Conservation (phyloP, 1,140 invertebrate species). For the Epicauta chinensis region DNA sequence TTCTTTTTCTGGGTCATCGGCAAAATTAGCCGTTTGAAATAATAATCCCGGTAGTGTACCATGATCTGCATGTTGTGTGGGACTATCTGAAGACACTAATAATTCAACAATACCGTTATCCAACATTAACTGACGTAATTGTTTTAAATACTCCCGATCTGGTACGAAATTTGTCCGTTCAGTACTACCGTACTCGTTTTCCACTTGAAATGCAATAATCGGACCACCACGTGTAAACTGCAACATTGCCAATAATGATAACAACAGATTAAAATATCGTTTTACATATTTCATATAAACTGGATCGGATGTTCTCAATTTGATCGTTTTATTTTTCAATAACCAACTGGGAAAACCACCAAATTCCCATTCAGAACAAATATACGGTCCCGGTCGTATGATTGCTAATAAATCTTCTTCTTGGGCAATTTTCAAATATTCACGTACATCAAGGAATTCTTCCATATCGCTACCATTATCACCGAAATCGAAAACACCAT, state of each 20-base stretch:
- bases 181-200: conserved; percentile 52
- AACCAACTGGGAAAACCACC: conserved; percentile 34
- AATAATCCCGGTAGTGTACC: conserved; percentile 33
- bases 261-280: conserved; percentile 44
- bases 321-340: conserved; percentile 31
- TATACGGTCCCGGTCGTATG: conserved; percentile 85
- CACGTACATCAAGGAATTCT: conserved; percentile 46
- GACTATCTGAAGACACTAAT: conserved; percentile 50
- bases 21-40: conserved; percentile 54
- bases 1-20: conserved; percentile 35
- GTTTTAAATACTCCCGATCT: conserved; percentile 44
- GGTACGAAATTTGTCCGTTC: conserved; percentile 33
- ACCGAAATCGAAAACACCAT: conserved; percentile 57
- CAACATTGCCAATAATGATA: conserved; percentile 47
- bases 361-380: conserved; percentile 75
- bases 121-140: conserved; percentile 40
- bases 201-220: conserved; percentile 50
- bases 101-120: conserved; percentile 41
- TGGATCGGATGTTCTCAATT: conserved; percentile 46
- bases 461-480: conserved; percentile 61
- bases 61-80: conserved; percentile 41
- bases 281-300: conserved; percentile 45
- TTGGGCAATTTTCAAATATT: conserved; percentile 75
- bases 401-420: conserved; percentile 78
- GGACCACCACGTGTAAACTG: conserved; percentile 52